Percentiles rank a stretch among this genome's conserved stretches.
These are phyloP conservation scores for Onychorhynchus coronatus DNA, from an alignment of 2,113 vertebrate species.

Conservation along the genomic window DNA sequence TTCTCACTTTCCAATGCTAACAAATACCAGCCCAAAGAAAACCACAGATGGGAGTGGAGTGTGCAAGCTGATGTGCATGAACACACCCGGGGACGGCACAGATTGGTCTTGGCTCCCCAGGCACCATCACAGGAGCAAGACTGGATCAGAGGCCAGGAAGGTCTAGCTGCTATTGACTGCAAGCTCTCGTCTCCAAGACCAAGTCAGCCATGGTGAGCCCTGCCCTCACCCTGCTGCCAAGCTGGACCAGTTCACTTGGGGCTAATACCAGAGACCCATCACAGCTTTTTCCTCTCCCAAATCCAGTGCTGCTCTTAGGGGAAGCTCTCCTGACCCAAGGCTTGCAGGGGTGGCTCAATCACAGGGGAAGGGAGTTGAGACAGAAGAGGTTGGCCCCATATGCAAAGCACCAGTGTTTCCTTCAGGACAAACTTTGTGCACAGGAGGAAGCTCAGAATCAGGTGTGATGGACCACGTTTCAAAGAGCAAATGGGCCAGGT, in stretches of 20 bases:
- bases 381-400: not conserved
- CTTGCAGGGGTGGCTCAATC: not conserved
- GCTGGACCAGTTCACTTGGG: not conserved
- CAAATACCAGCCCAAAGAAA: constrained; percentile 56
- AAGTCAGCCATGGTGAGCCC: not conserved
- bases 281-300: not conserved
- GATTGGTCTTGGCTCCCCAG: constrained; percentile 31
- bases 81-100: constrained; percentile 22
- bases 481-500: not conserved
- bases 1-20: constrained; percentile 61
- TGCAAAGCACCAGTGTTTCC: not conserved
- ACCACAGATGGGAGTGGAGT: not conserved
- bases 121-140: not conserved
- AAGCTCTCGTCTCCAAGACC: not conserved
- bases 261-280: not conserved
- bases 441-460: not conserved
- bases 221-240: not conserved
- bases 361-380: not conserved
- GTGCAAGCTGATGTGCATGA: constrained; percentile 19
- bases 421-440: not conserved
- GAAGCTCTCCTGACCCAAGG: not conserved
- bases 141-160: not conserved
- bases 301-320: not conserved
- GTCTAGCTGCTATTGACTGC: not conserved
- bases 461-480: not conserved